A percentile compares a stretch with the other conserved stretches of the same genome.
phyloP scores from a whole-genome alignment of 2,888 invertebrate genomes.

The Fragum sueziense region DNA sequence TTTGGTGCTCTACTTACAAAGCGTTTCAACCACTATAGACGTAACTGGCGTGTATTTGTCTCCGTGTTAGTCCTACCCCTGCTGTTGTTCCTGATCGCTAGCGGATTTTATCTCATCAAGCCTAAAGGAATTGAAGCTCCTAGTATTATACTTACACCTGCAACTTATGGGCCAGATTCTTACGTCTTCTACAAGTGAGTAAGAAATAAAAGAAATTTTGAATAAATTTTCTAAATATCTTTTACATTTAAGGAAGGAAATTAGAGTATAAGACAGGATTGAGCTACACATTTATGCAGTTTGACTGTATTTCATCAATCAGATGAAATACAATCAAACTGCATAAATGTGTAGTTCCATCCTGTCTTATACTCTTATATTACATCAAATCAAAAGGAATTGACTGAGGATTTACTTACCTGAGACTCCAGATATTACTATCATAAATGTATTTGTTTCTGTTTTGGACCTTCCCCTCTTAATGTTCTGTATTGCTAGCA shows the following conservation, averaged over 20 bases:
- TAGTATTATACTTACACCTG: slow-evolving; percentile 76
- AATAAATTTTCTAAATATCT: too few relatives aligned
- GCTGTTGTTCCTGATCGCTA: slow-evolving; percentile 79
- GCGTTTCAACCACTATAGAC: slow-evolving; percentile 80
- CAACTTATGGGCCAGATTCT: slow-evolving; percentile 78
- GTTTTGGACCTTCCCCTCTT: slow-evolving; percentile 80
- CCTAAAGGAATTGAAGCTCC: slow-evolving; percentile 72
- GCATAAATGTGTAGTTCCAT: too few relatives aligned
- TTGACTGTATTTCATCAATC: too few relatives aligned
- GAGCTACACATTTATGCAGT: too few relatives aligned
- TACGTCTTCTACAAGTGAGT: slow-evolving; percentile 77
- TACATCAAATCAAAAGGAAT: too few relatives aligned
- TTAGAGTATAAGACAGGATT: too few relatives aligned
- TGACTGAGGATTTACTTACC: too few relatives aligned
- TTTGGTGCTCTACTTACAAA: slow-evolving; percentile 79
- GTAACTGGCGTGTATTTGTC: slow-evolving; percentile 79
- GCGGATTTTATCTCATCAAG: slow-evolving; percentile 79
- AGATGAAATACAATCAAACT: too few relatives aligned
- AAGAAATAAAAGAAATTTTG: too few relatives aligned
- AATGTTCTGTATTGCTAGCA: slow-evolving; percentile 80
- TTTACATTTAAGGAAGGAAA: too few relatives aligned
- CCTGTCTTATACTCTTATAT: too few relatives aligned
- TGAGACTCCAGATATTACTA: too few relatives aligned
- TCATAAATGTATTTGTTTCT: slow-evolving; percentile 75
- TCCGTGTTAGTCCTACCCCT: slow-evolving; percentile 80